phyloP scores from a whole-genome alignment of 2,797 vertebrate genomes.

The Knipowitschia caucasica region DNA sequence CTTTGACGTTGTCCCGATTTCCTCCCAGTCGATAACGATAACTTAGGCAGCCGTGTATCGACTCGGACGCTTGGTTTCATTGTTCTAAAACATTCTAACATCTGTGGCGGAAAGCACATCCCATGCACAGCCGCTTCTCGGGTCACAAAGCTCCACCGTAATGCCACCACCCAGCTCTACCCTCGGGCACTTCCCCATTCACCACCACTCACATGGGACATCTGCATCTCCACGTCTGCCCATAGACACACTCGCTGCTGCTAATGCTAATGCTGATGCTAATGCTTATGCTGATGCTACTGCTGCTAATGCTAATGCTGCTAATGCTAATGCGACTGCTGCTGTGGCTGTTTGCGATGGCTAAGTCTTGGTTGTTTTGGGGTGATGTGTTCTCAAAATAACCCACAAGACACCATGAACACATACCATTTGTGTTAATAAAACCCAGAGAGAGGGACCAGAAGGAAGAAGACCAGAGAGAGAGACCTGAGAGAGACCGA shows the following conservation, averaged over 20 bases:
- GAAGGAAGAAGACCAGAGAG: no score
- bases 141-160: constrained; percentile 25
- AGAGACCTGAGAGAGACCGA: no score
- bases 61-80: background rate
- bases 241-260: constrained; percentile 44
- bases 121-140: constrained; percentile 15
- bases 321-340: no score
- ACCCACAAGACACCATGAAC: no score
- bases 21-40: no score
- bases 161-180: constrained; percentile 43
- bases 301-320: background rate
- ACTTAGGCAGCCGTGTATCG: background rate
- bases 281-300: constrained; percentile 32
- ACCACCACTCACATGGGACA: constrained; percentile 67
- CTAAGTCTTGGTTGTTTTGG: no score
- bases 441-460: no score
- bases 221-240: constrained; percentile 64
- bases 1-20: background rate
- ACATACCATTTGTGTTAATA: no score
- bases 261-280: constrained; percentile 45
- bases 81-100: background rate
- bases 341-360: no score
- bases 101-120: constrained; percentile 19
- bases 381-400: no score
- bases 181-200: constrained; percentile 15